A percentile compares a stretch with the other conserved stretches of the same genome.
Conservation (phyloP, 2,797 vertebrate genomes). For the Chelmon rostratus region DNA sequence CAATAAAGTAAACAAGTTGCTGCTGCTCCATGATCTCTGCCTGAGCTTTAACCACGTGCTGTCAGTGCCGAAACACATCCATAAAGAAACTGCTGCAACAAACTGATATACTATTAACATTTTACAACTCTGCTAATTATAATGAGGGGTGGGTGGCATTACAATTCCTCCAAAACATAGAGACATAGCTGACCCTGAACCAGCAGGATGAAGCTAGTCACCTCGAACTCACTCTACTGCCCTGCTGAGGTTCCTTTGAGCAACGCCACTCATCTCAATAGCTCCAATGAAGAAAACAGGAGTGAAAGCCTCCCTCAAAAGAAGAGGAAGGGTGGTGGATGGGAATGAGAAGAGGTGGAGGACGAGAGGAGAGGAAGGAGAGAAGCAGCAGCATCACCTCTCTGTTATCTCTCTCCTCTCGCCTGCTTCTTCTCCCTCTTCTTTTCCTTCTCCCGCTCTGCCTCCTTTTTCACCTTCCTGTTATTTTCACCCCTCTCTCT, state of each 20-base stretch:
- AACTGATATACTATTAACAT: no score
- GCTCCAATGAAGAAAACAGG: background rate
- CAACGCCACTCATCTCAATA: no score
- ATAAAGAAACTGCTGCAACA: no score
- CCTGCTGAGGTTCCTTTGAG: no score
- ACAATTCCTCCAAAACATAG: no score
- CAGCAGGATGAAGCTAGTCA: no score
- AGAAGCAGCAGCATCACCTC: no score
- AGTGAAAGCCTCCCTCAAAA: no score
- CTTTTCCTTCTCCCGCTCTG: background rate
- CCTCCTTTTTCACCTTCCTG: slow-evolving; percentile 3
- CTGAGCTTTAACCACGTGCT: background rate
- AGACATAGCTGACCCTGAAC: background rate
- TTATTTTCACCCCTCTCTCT: slow-evolving; percentile 17
- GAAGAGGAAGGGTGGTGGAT: background rate
- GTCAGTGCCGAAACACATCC: background rate
- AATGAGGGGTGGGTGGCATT: no score
- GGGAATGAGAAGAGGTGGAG: background rate
- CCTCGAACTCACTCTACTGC: no score
- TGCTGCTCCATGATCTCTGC: background rate
- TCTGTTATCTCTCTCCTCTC: background rate
- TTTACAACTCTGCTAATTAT: no score
- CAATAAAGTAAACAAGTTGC: background rate
- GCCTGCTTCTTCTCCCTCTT: background rate
- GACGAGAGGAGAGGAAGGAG: background rate